phyloP scores from a whole-genome alignment of 2,888 invertebrate species.

The Orthosia incerta region DNA sequence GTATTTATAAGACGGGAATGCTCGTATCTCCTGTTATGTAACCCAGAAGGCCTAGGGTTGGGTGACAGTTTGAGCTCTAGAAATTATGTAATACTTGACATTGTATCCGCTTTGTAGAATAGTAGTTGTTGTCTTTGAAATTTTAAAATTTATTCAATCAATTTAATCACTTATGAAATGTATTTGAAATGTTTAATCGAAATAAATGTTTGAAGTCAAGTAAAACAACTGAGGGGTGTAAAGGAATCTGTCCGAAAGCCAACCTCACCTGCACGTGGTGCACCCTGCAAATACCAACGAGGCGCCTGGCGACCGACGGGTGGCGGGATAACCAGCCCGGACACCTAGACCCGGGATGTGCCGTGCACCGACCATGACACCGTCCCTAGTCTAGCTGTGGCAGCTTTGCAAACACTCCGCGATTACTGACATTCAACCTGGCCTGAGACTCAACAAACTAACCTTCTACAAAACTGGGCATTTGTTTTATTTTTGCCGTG shows the following conservation, averaged over 20 bases:
- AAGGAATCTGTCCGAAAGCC: slow-evolving; percentile 56
- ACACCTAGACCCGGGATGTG: slow-evolving; percentile 54
- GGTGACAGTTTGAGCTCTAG: slow-evolving; percentile 61
- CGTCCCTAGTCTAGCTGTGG: slow-evolving; percentile 53
- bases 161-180: slow-evolving; percentile 53
- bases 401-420: slow-evolving; percentile 35
- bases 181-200: slow-evolving; percentile 53
- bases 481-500: slow-evolving; percentile 59
- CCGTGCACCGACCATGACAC: not conserved
- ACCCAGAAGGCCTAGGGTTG: slow-evolving; percentile 52
- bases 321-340: slow-evolving; percentile 61
- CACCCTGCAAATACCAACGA: slow-evolving; percentile 61
- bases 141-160: slow-evolving; percentile 42
- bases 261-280: slow-evolving; percentile 61
- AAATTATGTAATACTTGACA: slow-evolving; percentile 61
- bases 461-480: slow-evolving; percentile 31
- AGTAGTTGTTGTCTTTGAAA: slow-evolving; percentile 55
- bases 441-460: slow-evolving; percentile 35
- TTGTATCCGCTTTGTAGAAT: slow-evolving; percentile 54
- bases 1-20: slow-evolving; percentile 62
- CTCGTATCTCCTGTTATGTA: slow-evolving; percentile 31
- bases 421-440: slow-evolving; percentile 62
- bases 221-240: slow-evolving; percentile 60
- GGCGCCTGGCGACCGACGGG: slow-evolving; percentile 60
- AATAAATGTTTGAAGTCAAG: slow-evolving; percentile 61